Evolutionary conservation across 2,797 vertebrate species (phyloP), one percentile per base, ranked within the genome.

Genomic region (Capromys pilorides): DNA sequence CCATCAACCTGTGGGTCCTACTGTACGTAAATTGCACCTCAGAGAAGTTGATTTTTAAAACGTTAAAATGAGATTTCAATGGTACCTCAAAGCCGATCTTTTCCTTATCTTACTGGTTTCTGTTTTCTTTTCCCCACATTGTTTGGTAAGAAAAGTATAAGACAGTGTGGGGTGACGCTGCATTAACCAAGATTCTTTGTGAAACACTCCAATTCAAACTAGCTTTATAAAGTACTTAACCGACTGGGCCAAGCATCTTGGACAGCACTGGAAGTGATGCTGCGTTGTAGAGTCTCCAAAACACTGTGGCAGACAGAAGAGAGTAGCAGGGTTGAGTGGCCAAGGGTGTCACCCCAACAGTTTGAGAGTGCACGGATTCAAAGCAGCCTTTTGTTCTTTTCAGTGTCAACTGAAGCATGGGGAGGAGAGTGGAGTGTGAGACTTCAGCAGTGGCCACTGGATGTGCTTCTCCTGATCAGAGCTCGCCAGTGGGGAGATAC

Each of bases 141-240:
- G 41, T 81, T 87, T 85, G 93, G 66, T 77, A 81, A 86, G 59
- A 84, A 82, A 91, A 75, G 39, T 19, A 64, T 28, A 91, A 61
- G 12, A 7, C 1, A 5, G 77, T n/a, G 75, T 18, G 39, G 28
- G 36, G 33, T 24, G 85, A 6, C 36, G 77, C 10, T 28, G 84
- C 1, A 11, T 77, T 69, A 59, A 75, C 51, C 51, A 93, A 77
- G 64, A 61, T 71, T 54, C 66, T 75, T 95, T 90, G 51, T 22
- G 61, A 79, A 33, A 88, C 57, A 92, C 14, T 57, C 59, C 33
- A 82, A 51, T 86, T 82, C 80, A 83, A 92, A 93, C 28, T 75
- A 86, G 26, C 39, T 96, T 71, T 82, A 91, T 77, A 66, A 31
- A 86, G 21, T 61, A 69, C 39, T 69, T 28, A 8, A 6, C 59